phyloP scores from a whole-genome alignment of 2,797 vertebrate species.

The Epinephelus malabaricus region DNA sequence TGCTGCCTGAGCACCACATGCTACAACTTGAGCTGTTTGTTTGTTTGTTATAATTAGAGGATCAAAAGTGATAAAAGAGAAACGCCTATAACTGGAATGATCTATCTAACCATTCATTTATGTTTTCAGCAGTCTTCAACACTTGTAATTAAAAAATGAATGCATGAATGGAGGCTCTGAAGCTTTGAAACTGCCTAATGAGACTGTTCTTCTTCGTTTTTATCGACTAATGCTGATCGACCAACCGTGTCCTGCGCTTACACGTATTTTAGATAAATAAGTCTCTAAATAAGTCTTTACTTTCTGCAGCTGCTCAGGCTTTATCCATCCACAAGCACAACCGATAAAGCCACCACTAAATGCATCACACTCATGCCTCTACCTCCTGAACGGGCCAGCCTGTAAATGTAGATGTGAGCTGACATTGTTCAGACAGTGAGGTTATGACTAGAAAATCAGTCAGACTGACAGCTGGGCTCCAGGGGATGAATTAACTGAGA shows the following conservation, averaged over 20 bases:
- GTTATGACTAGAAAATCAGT: constrained; percentile 13
- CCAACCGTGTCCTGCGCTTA: neutral
- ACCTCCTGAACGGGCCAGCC: neutral
- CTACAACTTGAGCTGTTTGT: neutral
- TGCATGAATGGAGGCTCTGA: constrained; percentile 33
- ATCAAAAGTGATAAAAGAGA: constrained; percentile 18
- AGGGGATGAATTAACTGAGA: neutral
- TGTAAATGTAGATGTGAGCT: constrained; percentile 37
- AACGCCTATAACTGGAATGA: constrained; percentile 18
- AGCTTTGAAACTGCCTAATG: constrained; percentile 9
- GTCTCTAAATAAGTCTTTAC: constrained; percentile 18
- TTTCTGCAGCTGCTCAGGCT: constrained; percentile 1
- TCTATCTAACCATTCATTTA: constrained; percentile 25
- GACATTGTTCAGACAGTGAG: constrained; percentile 15
- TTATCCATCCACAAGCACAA: neutral
- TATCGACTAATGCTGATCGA: constrained; percentile 5
- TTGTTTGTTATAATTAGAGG: constrained; percentile 26
- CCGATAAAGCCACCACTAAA: neutral
- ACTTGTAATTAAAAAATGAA: constrained; percentile 19
- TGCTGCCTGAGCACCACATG: constrained; percentile 3
- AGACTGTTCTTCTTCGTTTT: constrained; percentile 17
- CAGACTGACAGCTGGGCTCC: constrained; percentile 30
- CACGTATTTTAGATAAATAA: constrained; percentile 19
- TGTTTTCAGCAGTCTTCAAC: constrained; percentile 27
- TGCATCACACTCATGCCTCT: neutral